phyloP scores from a whole-genome alignment of 2,113 vertebrate genomes.

The Phasianus colchicus region DNA sequence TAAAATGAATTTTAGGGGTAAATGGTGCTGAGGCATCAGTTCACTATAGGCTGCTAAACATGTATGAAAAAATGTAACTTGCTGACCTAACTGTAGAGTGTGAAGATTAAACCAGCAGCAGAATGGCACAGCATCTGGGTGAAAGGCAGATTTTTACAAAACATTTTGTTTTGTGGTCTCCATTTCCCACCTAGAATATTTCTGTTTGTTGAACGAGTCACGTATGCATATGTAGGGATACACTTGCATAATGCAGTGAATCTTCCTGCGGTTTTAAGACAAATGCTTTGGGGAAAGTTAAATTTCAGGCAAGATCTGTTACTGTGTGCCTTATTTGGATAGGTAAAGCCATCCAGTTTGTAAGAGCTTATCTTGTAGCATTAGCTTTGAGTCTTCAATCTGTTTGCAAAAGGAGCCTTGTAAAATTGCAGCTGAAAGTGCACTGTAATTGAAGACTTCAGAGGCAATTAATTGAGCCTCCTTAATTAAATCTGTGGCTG shows the following conservation, averaged over 20 bases:
- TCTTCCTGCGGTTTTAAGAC: background rate
- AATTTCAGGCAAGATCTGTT: background rate
- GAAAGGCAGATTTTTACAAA: slow-evolving; percentile 45
- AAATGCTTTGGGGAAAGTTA: background rate
- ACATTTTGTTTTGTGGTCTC: background rate
- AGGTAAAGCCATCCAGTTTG: background rate
- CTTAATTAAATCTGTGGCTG: slow-evolving; percentile 60
- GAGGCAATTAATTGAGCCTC: slow-evolving; percentile 51
- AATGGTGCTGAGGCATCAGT: background rate
- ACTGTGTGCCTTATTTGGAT: background rate
- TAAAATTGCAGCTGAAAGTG: background rate
- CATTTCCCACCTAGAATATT: background rate
- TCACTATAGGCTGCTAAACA: background rate
- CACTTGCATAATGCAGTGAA: background rate
- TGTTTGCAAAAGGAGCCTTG: background rate
- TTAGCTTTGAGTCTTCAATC: background rate
- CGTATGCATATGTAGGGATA: background rate
- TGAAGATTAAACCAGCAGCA: slow-evolving; percentile 39
- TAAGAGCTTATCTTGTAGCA: background rate
- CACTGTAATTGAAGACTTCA: background rate
- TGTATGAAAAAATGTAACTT: background rate
- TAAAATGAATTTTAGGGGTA: background rate
- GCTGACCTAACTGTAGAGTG: slow-evolving; percentile 12
- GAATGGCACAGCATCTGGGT: background rate
- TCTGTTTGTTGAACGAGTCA: rapidly evolving